Conservation (phyloP, 2,888 invertebrate species). For the Tiphia femorata region DNA sequence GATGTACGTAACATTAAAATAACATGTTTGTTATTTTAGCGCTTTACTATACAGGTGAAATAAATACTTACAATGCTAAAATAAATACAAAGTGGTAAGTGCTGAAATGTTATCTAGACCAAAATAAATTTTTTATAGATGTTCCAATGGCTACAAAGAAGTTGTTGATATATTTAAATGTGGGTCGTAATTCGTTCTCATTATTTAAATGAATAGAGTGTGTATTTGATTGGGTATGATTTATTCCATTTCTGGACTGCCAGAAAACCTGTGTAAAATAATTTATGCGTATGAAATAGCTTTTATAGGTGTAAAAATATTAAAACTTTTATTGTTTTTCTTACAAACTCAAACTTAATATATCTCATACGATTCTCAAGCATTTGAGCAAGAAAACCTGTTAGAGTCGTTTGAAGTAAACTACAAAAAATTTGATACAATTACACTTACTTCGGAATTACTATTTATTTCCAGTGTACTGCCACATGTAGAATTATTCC, state of each 20-base stretch:
- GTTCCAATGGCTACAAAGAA: constrained; percentile 38
- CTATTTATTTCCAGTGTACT: constrained; percentile 10
- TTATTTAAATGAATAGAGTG: constrained; percentile 1
- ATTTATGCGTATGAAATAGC: not conserved
- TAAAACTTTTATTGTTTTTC: not conserved
- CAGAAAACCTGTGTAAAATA: constrained; percentile 14
- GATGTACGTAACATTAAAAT: too few species aligned
- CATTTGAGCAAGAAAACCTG: too few species aligned
- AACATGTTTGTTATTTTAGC: too few species aligned
- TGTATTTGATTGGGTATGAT: not conserved
- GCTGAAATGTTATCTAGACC: constrained; percentile 31
- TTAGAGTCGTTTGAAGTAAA: too few species aligned
- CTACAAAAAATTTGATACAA: not conserved
- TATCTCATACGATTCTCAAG: too few species aligned
- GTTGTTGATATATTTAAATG: constrained; percentile 24
- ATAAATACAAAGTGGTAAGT: too few species aligned
- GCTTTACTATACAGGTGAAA: too few species aligned
- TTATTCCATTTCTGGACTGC: not conserved
- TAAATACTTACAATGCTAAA: too few species aligned
- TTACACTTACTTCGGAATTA: not conserved
- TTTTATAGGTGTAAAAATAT: not conserved
- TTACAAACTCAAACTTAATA: not conserved
- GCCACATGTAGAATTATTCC: not conserved
- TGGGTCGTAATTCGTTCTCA: constrained; percentile 16
- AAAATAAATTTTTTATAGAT: constrained; percentile 40